These are phyloP conservation scores for Tretioscincus oriximinensis DNA, from an alignment of 2,113 vertebrate species.

Conservation along the genomic window DNA sequence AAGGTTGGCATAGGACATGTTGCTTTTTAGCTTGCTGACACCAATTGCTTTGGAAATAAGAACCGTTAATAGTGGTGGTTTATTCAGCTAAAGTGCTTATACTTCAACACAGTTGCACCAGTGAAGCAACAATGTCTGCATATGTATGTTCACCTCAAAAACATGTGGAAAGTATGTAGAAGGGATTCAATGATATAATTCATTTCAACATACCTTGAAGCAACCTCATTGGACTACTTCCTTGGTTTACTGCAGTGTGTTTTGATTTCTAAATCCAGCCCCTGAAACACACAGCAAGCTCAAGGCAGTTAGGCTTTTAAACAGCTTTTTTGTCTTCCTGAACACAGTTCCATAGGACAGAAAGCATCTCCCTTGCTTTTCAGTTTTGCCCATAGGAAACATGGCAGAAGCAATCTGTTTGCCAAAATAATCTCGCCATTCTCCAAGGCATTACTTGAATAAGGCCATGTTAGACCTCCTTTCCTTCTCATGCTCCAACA, in stretches of 20 bases:
- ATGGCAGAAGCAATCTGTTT: background rate
- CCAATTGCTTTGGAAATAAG: background rate
- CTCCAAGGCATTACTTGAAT: background rate
- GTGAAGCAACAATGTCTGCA: conserved; percentile 18
- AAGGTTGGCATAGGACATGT: background rate
- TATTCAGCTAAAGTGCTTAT: background rate
- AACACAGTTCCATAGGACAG: background rate
- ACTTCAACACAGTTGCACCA: conserved; percentile 10
- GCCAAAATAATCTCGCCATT: background rate
- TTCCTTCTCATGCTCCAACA: background rate
- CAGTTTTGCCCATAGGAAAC: background rate
- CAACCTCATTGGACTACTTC: background rate
- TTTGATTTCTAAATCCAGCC: background rate
- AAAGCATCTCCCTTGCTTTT: conserved; percentile 35
- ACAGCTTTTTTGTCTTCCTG: conserved; percentile 54
- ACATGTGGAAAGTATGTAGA: background rate
- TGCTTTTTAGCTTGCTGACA: conserved; percentile 39
- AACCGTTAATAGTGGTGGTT: background rate
- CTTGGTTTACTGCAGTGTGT: background rate
- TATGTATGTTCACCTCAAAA: conserved; percentile 17
- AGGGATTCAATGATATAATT: background rate
- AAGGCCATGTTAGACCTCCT: background rate
- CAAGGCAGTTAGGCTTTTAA: background rate
- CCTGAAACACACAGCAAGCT: background rate
- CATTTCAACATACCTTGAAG: background rate